These are phyloP conservation scores for human DNA, from an alignment of 2,113 vertebrate species.

Conservation along the genomic window DNA sequence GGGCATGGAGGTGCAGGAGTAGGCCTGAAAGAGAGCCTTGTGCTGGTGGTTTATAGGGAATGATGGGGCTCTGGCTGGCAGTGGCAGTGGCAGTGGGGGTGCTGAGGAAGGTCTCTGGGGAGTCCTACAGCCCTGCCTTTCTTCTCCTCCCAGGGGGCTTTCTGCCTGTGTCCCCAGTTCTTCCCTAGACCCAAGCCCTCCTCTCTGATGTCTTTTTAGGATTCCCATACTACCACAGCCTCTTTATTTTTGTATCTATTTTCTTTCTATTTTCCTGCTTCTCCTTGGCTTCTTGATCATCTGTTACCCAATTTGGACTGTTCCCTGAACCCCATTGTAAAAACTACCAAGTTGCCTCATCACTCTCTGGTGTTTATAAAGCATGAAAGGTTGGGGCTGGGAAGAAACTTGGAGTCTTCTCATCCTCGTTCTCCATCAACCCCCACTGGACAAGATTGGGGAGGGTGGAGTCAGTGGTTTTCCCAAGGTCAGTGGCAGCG, in stretches of 20 bases:
- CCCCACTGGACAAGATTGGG: background rate
- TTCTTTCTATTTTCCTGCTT: constrained; percentile 7
- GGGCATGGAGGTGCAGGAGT: background rate
- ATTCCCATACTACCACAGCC: background rate
- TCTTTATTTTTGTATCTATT: constrained; percentile 40
- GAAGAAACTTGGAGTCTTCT: background rate
- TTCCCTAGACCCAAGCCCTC: background rate
- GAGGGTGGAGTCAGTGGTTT: background rate
- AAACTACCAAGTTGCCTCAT: constrained; percentile 14
- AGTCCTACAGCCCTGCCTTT: no score
- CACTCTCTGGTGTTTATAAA: constrained; percentile 29
- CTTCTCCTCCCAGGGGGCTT: background rate
- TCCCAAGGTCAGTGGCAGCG: background rate
- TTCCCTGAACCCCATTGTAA: background rate
- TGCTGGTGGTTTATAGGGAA: background rate
- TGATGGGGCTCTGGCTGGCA: background rate
- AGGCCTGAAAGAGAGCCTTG: background rate
- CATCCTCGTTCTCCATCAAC: background rate
- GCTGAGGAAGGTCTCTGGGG: background rate
- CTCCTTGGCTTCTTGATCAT: constrained; percentile 17
- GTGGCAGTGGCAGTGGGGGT: background rate
- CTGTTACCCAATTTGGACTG: background rate
- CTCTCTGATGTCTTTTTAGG: background rate
- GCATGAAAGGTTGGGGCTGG: background rate
- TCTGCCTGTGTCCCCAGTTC: background rate